Base-by-base conservation (phyloP, 2,888 invertebrate species). In the Ryuthela nishihirai region DNA sequence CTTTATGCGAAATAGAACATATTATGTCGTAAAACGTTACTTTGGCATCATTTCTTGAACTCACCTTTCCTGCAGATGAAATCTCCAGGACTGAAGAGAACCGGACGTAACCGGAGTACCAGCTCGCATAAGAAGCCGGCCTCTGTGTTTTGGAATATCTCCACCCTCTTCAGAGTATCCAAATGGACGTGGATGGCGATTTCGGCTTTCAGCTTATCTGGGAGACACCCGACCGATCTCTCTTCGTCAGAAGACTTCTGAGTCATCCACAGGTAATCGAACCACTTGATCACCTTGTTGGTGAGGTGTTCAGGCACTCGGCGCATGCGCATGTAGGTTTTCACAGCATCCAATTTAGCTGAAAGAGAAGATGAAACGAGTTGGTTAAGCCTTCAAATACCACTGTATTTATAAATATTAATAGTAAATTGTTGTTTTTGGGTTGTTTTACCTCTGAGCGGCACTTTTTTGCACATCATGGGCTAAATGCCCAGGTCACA, bases 91-190 rank as follows among this genome's bases (percentile, higher is more conserved):
- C 95, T 95, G 79, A 97, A 98, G 65, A 98, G 83, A 45, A 97
- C 95, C 47, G 97, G 97, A 70, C 94, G 82, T 66, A 98, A 82
- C 75, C 92, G 82, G 65, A 98, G 82, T 69, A 98, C 98, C 71
- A 98, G 81, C 78, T 97, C 97, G 76, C 97, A 95, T 65, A 98
- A 83, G 80, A 98, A 98, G 54, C 98, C 98, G 61, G 97, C 97
- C 78, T 98, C 98, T 46, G 97, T 98, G 78, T 97, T 95, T 80
- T 98, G 97, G 79, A 98, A 98, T 74, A 98, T 98, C 79, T 98
- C 97, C 73, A 98, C 94, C 76, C 93, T 81, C 77, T 94, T 94
- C 74, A 98, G 80, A 64, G 97, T 98, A 79, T 98, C 97, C 78
- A 98, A 82, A 77, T 98, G 97, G 70, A 98, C 97, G 79, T 98